Base-by-base conservation (phyloP, 2,113 vertebrate genomes). In the Carlito syrichta region DNA sequence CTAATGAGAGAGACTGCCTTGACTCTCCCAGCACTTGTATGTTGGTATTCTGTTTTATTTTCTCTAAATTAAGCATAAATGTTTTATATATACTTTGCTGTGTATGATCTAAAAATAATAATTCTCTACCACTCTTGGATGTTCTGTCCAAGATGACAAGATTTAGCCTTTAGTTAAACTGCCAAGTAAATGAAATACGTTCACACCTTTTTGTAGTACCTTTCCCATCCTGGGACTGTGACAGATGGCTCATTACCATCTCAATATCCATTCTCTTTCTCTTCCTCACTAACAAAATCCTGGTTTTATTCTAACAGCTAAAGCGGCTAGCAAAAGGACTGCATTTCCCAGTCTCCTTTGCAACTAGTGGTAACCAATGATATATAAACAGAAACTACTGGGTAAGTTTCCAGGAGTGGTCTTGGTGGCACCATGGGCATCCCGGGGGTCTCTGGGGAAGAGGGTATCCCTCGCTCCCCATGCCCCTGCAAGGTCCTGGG, bases 401-500 rank as follows among this genome's bases (percentile, higher is more conserved):
- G 60, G 60, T 60, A 25, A 52, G 32, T 20, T 89, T 56, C 76
- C 38, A 58, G 38, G 50, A 40, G 48, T 4, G 4, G 12, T 14
- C 32, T 52, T 56, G 11, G 40, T 12, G 13, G n/a, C 35, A 25
- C 32, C 22, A 3, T 2, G 3, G 74, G 58, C 92, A 58, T 20
- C 43, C 79, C 52, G 7, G 43, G 13, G 43, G 56, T 20, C 1
- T 1, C 76, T 56, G 30, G n/a, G 32, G 17, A 0, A 62, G 19
- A 45, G 6, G 0, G 0, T 81, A 76, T 38, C 68, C n/a, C 23
- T 89, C 50, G 22, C 1, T 0, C 30, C 89, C 62, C 32, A 48
- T 0, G 3, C 4, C 5, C 0, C 94, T 52, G 19, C 6, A 3
- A 48, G 54, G 69, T 69, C n/a, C 40, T 0, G 0, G 2, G 54